Percentiles rank a stretch among this genome's conserved stretches.
Evolutionary conservation across 2,888 invertebrate species (phyloP).

Genomic region (Acrobasis consociella): DNA sequence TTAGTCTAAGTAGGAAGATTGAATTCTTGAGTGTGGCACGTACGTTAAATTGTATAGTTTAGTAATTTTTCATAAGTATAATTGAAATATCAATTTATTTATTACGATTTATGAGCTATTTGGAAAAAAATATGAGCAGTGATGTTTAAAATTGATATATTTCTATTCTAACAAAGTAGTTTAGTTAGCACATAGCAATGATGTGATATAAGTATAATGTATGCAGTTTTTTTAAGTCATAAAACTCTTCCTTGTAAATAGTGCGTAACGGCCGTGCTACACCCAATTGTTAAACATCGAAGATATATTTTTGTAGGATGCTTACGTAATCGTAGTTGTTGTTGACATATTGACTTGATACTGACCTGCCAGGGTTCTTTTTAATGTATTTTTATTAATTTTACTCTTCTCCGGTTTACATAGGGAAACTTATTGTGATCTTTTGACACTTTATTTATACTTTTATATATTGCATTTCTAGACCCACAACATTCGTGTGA

Average conservation of each 20-base stretch:
- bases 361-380: constrained; percentile 34
- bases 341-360: constrained; percentile 36
- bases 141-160: neutral
- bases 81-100: too few species aligned
- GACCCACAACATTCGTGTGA: neutral
- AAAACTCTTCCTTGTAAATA: constrained; percentile 14
- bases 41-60: constrained; percentile 29
- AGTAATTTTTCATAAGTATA: neutral
- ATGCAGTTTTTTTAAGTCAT: neutral
- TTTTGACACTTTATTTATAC: constrained; percentile 24
- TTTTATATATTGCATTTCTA: constrained; percentile 8
- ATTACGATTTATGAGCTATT: neutral
- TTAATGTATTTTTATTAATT: constrained; percentile 29
- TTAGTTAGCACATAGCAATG: neutral
- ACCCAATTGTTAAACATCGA: constrained; percentile 36
- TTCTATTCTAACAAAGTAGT: neutral
- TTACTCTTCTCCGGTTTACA: constrained; percentile 26
- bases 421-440: constrained; percentile 13
- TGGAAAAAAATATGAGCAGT: neutral
- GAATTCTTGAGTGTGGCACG: constrained; percentile 13
- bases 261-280: neutral
- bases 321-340: constrained; percentile 41
- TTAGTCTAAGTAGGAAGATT: constrained; percentile 23
- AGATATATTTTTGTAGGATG: constrained; percentile 47
- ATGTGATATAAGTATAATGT: neutral